Conservation (phyloP, 2,888 invertebrate genomes). For the Drosophila koepferae region DNA sequence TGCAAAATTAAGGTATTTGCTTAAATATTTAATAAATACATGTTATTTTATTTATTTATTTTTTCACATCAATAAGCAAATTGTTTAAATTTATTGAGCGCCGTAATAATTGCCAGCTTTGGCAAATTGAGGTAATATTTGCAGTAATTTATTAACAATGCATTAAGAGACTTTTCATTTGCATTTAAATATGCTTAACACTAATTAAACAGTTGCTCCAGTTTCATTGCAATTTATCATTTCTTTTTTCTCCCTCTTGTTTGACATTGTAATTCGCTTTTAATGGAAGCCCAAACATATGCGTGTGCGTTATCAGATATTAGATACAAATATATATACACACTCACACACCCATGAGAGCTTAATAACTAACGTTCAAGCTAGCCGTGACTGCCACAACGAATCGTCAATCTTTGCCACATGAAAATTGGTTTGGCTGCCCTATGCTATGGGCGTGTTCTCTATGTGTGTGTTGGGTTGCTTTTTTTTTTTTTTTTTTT, state of each 20-base stretch:
- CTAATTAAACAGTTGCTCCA: slow-evolving; percentile 33
- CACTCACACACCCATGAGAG: slow-evolving; percentile 17
- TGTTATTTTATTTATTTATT: background rate
- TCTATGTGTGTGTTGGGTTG: background rate
- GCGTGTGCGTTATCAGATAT: slow-evolving; percentile 51
- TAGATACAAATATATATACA: slow-evolving; percentile 18
- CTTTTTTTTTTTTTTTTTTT: background rate
- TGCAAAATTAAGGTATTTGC: background rate
- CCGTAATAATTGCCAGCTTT: slow-evolving; percentile 8
- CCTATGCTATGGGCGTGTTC: slow-evolving; percentile 19
- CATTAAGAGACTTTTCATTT: slow-evolving; percentile 18
- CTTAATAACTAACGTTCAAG: slow-evolving; percentile 26
- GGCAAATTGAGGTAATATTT: slow-evolving; percentile 5
- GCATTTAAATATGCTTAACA: slow-evolving; percentile 25
- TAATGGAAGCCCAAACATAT: slow-evolving; percentile 59
- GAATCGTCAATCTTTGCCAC: slow-evolving; percentile 28
- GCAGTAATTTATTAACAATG: slow-evolving; percentile 22
- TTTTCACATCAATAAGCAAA: background rate
- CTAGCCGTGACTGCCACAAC: slow-evolving; percentile 19
- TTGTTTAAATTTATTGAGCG: background rate
- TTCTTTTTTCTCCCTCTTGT: slow-evolving; percentile 19
- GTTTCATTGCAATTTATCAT: slow-evolving; percentile 23
- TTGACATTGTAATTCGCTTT: slow-evolving; percentile 51
- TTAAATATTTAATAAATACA: background rate
- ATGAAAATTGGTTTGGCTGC: slow-evolving; percentile 58